Evolutionary conservation across 2,888 invertebrate genomes (phyloP).

Genomic region (Drosophila bunnanda): DNA sequence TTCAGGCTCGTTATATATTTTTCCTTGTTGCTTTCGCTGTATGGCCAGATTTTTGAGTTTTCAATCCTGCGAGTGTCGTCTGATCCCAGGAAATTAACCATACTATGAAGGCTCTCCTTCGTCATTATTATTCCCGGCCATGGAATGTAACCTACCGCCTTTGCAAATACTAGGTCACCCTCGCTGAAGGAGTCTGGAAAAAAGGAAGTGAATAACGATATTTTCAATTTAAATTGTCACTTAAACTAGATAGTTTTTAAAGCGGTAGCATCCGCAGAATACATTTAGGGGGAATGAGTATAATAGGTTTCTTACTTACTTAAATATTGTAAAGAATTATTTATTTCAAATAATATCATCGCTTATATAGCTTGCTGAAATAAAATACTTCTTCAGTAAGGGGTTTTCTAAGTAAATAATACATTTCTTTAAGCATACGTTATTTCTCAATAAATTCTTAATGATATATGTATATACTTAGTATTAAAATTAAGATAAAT

Average conservation of each 20-base stretch:
- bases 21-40: constrained; percentile 20
- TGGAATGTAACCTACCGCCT: constrained; percentile 22
- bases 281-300: too few relatives aligned
- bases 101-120: background rate
- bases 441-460: background rate
- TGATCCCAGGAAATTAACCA: constrained; percentile 34
- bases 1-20: constrained; percentile 20
- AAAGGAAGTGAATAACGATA: background rate
- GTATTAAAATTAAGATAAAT: background rate
- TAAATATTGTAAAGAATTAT: background rate
- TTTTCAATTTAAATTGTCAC: background rate
- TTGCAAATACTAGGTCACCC: constrained; percentile 48
- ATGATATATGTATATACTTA: background rate
- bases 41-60: constrained; percentile 41
- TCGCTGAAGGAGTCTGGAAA: background rate
- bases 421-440: background rate
- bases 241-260: constrained; percentile 2
- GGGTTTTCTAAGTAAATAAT: background rate
- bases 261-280: background rate
- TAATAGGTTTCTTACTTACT: too few relatives aligned
- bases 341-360: background rate
- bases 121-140: constrained; percentile 46
- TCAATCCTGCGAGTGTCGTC: constrained; percentile 17
- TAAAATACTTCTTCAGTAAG: background rate
- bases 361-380: background rate